Evolutionary conservation across 2,797 vertebrate genomes (phyloP), one percentile per base, ranked within the genome.

Genomic region (Sarcoramphus papa): DNA sequence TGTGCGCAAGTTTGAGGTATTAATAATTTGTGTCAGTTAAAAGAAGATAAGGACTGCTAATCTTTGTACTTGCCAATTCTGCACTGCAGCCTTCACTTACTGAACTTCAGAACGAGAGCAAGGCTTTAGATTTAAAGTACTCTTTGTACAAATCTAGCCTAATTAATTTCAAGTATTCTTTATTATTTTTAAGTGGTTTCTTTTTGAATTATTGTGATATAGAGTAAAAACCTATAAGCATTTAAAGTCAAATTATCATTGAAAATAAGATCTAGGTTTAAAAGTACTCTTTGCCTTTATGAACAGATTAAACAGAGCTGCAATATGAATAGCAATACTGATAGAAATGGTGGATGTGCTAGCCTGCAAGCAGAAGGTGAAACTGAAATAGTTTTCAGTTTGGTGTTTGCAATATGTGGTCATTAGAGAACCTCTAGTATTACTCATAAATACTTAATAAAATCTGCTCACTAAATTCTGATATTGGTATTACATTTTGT

Each of bases 21-120:
- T 86, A 88, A 75, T 94, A 51, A 87, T 94, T 76, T 67, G 47
- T 91, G 80, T 65, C 73, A 80, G 75, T 86, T 93, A n/a, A 85
- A 74, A 93, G 59, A 68, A 65, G 84, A 83, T 92, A 91, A 96
- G 64, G 51, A 50, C 48, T 60, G 47, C 75, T 91, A 7, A 74
- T 68, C 75, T 84, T 31, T 59, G 57, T 90, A 47, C 41, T 91
- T 87, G 59, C 18, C 64, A 88, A 2, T 94, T 95, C 74, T 95
- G 40, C 23, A 6, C 75, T 62, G 33, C 47, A 81, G 41, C 80
- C 69, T 93, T 95, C 54, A 21, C 62, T 67, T 69, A 12, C 25
- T 85, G 33, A 76, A 75, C 63, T 92, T 92, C 50, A 72, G 72
- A 92, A 85, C 4, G 2, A 73, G 78, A 74, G 35, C 80, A 82